Percentiles rank a stretch among this genome's conserved stretches.
These are phyloP conservation scores for Rhimphoctona megacephalus DNA, from an alignment of 2,888 invertebrate genomes.

Conservation along the genomic window DNA sequence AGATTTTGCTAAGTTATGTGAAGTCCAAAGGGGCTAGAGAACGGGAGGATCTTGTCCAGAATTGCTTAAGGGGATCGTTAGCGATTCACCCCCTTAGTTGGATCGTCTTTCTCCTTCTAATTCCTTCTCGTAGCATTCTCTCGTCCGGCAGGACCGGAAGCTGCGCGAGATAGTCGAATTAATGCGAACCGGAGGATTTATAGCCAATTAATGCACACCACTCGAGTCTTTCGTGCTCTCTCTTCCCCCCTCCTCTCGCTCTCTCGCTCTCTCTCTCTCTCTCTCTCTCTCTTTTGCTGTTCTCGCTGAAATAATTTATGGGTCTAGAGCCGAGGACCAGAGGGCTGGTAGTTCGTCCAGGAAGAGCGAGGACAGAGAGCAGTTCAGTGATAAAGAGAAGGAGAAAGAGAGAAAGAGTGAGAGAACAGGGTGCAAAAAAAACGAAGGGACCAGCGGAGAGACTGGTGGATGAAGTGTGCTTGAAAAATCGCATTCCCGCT, in stretches of 20 bases:
- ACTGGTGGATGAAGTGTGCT: conserved; percentile 58
- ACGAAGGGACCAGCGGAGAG: conserved; percentile 10
- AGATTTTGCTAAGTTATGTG: background rate
- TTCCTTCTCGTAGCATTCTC: conserved; percentile 38
- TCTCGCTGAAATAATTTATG: conserved; percentile 74
- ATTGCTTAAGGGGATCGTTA: conserved; percentile 75
- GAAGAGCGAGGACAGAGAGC: conserved; percentile 49
- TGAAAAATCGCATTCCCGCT: conserved; percentile 67
- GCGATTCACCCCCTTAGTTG: conserved; percentile 68
- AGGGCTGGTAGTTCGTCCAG: conserved; percentile 36
- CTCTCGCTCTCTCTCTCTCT: conserved; percentile 52
- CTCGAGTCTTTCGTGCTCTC: conserved; percentile 68
- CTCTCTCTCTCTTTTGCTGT: conserved; percentile 38
- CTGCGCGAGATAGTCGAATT: conserved; percentile 79
- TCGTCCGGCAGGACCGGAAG: conserved; percentile 70
- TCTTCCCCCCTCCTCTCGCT: conserved; percentile 46
- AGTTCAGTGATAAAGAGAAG: background rate
- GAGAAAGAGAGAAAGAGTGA: conserved; percentile 28
- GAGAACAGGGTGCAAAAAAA: conserved; percentile 22
- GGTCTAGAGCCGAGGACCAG: conserved; percentile 59
- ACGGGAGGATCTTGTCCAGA: conserved; percentile 54
- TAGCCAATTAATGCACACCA: conserved; percentile 80
- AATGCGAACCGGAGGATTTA: conserved; percentile 79
- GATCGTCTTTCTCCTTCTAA: conserved; percentile 19
- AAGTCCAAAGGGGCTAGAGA: conserved; percentile 13